Percentiles rank a stretch among this genome's conserved stretches.
phyloP scores from a whole-genome alignment of 2,888 invertebrate species.

The Sialis lutaria region DNA sequence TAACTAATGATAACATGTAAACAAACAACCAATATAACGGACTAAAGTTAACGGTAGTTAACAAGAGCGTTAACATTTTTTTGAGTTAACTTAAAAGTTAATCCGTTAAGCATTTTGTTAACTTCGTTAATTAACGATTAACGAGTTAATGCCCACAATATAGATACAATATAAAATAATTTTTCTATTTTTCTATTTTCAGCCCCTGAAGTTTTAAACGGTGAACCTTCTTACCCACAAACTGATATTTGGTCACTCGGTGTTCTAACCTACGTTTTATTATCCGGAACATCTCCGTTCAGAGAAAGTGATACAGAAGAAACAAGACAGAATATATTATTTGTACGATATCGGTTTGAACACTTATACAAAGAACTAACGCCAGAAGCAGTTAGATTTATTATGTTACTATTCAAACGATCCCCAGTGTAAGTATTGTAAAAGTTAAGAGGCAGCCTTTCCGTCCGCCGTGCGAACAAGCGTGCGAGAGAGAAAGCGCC shows the following conservation, averaged over 20 bases:
- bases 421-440: conserved; percentile 56
- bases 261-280: conserved; percentile 74
- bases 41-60: no score
- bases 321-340: conserved; percentile 80
- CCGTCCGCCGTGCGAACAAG: no score
- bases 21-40: no score
- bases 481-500: no score
- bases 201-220: conserved; percentile 79
- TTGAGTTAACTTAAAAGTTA: no score
- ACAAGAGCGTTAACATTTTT: no score
- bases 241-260: conserved; percentile 96
- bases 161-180: not conserved
- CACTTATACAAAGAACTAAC: conserved; percentile 87
- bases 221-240: conserved; percentile 75
- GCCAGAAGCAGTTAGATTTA: conserved; percentile 82
- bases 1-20: no score
- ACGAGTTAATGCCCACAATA: not conserved
- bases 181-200: conserved; percentile 15
- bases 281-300: conserved; percentile 89
- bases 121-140: no score
- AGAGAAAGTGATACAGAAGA: conserved; percentile 64
- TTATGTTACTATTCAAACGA: conserved; percentile 90
- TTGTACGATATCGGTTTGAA: conserved; percentile 84
- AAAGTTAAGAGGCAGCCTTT: no score
- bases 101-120: no score